phyloP scores from a whole-genome alignment of 2,888 invertebrate genomes.

The Drosophila testacea region DNA sequence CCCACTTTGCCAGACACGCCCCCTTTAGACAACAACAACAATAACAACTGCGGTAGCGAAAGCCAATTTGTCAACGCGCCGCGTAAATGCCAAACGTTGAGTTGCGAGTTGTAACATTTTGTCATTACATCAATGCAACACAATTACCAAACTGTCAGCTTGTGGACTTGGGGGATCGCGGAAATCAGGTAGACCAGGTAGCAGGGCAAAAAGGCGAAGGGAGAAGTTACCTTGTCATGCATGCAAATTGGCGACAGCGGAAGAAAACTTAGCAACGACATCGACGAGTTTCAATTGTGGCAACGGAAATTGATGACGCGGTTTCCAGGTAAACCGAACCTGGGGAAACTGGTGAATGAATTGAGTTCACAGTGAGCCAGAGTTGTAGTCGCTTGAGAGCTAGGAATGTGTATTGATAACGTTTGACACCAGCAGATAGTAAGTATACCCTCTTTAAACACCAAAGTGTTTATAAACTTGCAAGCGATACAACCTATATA shows the following conservation, averaged over 20 bases:
- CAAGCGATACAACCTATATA: no score
- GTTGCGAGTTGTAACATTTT: constrained; percentile 48
- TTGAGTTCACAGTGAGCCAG: neutral
- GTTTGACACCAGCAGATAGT: neutral
- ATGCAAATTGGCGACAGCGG: constrained; percentile 50
- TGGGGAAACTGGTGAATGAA: neutral
- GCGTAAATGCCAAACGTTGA: constrained; percentile 44
- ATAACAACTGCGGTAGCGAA: constrained; percentile 33
- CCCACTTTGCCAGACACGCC: constrained; percentile 26
- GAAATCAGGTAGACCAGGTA: neutral
- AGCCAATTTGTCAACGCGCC: constrained; percentile 68
- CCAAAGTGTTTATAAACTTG: no score
- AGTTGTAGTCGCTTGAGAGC: neutral
- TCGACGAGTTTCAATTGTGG: constrained; percentile 34
- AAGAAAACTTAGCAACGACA: constrained; percentile 34
- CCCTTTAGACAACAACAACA: constrained; percentile 6
- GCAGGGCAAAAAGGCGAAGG: neutral
- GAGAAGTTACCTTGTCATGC: constrained; percentile 35
- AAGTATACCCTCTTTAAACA: no score
- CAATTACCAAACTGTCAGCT: constrained; percentile 39
- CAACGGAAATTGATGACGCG: constrained; percentile 51
- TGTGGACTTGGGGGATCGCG: neutral
- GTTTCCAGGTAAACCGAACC: constrained; percentile 34
- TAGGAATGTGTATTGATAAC: neutral
- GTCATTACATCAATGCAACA: constrained; percentile 62